phyloP scores from a whole-genome alignment of 2,888 invertebrate genomes.

The Lottia gigantea region DNA sequence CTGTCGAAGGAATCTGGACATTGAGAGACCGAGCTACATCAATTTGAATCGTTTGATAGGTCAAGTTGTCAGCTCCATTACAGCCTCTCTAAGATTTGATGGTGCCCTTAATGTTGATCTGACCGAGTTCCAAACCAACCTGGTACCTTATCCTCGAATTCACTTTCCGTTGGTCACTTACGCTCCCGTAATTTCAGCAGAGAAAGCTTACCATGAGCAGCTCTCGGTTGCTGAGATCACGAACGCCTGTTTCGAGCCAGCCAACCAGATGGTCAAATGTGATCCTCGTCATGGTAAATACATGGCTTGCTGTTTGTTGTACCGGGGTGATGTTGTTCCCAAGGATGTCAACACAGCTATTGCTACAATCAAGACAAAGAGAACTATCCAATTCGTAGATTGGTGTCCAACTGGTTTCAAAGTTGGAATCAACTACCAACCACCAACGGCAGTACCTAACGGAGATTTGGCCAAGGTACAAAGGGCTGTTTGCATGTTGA shows the following conservation, averaged over 20 bases:
- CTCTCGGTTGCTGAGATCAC: slow-evolving; percentile 81
- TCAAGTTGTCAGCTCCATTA: slow-evolving; percentile 75
- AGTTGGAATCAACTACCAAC: slow-evolving; percentile 4
- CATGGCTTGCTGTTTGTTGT: slow-evolving; percentile 59
- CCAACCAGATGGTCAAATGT: neutral
- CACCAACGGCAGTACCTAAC: neutral
- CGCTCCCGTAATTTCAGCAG: slow-evolving; percentile 34
- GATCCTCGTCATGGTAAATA: slow-evolving; percentile 6
- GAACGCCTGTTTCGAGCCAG: neutral
- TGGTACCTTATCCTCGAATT: slow-evolving; percentile 2
- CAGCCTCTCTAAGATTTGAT: slow-evolving; percentile 62
- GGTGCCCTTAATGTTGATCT: neutral
- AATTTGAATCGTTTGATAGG: slow-evolving; percentile 68
- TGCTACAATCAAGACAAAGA: neutral
- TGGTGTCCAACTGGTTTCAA: neutral
- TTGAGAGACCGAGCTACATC: neutral
- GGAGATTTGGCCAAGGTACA: slow-evolving; percentile 1
- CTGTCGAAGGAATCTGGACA: neutral
- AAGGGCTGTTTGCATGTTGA: slow-evolving; percentile 3
- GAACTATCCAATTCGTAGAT: neutral
- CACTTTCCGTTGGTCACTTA: slow-evolving; percentile 47
- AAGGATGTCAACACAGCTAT: neutral
- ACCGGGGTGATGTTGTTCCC: neutral
- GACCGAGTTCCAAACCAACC: slow-evolving; percentile 69
- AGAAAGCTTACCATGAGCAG: slow-evolving; percentile 14